Conservation (phyloP, 2,113 vertebrate genomes). For the Gorilla gorilla region DNA sequence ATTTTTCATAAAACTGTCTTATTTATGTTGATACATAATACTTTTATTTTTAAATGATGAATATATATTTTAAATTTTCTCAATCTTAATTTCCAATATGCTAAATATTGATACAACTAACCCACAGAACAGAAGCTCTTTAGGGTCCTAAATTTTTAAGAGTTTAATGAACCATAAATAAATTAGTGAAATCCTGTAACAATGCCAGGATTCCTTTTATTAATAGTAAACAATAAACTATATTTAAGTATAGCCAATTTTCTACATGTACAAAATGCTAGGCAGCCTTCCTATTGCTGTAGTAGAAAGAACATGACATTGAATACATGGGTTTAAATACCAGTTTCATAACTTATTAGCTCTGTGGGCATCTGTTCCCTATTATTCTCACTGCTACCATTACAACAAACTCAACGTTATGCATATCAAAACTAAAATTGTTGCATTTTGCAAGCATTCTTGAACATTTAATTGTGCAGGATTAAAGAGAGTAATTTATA, state of each 20-base stretch:
- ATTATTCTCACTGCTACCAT: slow-evolving; percentile 18
- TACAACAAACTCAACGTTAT: background rate
- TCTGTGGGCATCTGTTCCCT: slow-evolving; percentile 45
- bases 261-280: background rate
- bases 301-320: slow-evolving; percentile 5
- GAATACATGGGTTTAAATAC: slow-evolving; percentile 34
- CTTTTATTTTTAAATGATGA: background rate
- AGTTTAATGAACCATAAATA: background rate
- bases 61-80: background rate
- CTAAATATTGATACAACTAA: background rate
- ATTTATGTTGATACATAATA: background rate
- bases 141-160: background rate
- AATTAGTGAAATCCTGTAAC: slow-evolving; percentile 9
- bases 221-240: slow-evolving; percentile 24
- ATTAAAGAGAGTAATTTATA: slow-evolving; percentile 22
- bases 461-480: slow-evolving; percentile 43
- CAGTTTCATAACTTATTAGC: slow-evolving; percentile 21
- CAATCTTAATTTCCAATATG: slow-evolving; percentile 4
- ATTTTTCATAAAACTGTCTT: background rate
- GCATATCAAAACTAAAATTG: slow-evolving; percentile 45
- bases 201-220: background rate
- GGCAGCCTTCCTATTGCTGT: background rate
- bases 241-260: slow-evolving; percentile 9
- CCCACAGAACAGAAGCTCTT: background rate
- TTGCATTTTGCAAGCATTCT: slow-evolving; percentile 40